These are phyloP conservation scores for Isaurus tuberculatus DNA, from an alignment of 92 coral and sea anemone genomes.

Conservation along the genomic window DNA sequence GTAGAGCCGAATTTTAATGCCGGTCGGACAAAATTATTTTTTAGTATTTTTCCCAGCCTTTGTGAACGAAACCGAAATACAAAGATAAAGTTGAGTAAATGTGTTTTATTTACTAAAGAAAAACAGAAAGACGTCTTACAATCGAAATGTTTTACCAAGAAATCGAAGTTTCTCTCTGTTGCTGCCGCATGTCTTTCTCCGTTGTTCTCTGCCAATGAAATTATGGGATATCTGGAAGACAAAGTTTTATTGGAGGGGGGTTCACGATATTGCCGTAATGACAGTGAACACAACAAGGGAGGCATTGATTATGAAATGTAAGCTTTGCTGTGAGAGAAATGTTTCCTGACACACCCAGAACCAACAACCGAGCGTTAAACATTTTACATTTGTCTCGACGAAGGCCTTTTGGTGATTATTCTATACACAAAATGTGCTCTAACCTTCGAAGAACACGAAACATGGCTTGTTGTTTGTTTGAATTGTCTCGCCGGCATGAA, in stretches of 20 bases:
- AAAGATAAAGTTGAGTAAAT: background rate
- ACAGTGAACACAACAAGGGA: slow-evolving; percentile 58
- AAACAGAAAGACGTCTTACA: background rate
- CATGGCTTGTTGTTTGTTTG: slow-evolving; percentile 26
- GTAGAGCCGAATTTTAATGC: background rate
- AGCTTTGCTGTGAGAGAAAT: slow-evolving; percentile 62
- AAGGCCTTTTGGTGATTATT: background rate
- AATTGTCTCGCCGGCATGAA: slow-evolving; percentile 30
- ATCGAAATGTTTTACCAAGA: background rate
- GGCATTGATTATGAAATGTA: slow-evolving; percentile 72
- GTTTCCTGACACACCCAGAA: slow-evolving; percentile 61
- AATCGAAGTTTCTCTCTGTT: background rate
- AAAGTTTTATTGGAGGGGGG: slow-evolving; percentile 88
- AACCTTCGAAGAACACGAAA: slow-evolving; percentile 29
- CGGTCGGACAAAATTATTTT: background rate
- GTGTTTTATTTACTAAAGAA: slow-evolving; percentile 1
- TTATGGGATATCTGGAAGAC: slow-evolving; percentile 83
- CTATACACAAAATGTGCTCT: background rate
- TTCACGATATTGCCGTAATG: slow-evolving; percentile 74
- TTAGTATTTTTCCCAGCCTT: background rate
- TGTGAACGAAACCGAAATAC: slow-evolving; percentile 16
- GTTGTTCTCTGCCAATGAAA: slow-evolving; percentile 56
- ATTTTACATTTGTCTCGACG: slow-evolving; percentile 8
- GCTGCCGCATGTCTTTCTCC: background rate
- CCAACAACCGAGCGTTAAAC: slow-evolving; percentile 25